Conservation (phyloP, 2,888 invertebrate species). For the Alloscopus bannaensis region DNA sequence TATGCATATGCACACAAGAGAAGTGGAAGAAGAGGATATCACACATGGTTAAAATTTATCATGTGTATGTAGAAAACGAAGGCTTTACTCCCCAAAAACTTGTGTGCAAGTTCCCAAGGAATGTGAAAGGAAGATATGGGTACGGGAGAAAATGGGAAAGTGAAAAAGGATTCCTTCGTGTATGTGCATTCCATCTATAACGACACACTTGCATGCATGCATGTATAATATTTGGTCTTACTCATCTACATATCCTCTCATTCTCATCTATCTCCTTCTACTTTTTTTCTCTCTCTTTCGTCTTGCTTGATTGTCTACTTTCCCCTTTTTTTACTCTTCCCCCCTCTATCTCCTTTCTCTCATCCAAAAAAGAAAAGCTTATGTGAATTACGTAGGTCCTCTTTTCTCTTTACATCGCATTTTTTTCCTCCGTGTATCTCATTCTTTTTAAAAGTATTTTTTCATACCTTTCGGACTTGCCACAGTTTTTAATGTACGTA, state of each 20-base stretch:
- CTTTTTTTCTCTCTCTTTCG: constrained; percentile 52
- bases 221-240: constrained; percentile 19
- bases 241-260: constrained; percentile 51
- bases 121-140: constrained; percentile 33
- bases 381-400: too few relatives aligned
- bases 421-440: constrained; percentile 23
- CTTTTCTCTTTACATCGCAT: constrained; percentile 33
- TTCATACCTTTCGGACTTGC: constrained; percentile 43
- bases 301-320: constrained; percentile 52
- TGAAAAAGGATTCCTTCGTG: constrained; percentile 20
- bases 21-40: too few relatives aligned
- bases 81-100: too few relatives aligned
- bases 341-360: constrained; percentile 20
- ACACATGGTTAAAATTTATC: background rate
- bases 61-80: too few relatives aligned
- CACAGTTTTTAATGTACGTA: background rate
- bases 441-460: constrained; percentile 31
- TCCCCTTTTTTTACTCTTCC: constrained; percentile 46
- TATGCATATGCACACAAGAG: background rate
- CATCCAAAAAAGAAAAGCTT: background rate
- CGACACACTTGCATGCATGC: constrained; percentile 29
- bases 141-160: background rate
- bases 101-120: constrained; percentile 55
- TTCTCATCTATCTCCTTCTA: constrained; percentile 53
- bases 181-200: too few relatives aligned